phyloP scores from a whole-genome alignment of 1,140 invertebrate species.

The Conopomorpha cramerella region DNA sequence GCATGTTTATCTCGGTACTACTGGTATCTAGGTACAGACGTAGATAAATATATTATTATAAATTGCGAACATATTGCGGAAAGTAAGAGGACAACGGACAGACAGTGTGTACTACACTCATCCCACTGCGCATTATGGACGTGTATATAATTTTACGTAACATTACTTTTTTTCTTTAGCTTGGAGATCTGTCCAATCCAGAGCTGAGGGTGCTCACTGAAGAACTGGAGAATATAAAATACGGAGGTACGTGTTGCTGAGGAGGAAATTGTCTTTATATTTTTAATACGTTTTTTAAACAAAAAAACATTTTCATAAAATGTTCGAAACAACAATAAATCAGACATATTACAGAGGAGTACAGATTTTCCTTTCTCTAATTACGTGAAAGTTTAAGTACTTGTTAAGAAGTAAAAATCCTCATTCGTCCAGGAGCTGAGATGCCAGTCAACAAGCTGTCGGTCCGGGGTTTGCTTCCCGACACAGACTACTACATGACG shows the following conservation, averaged over 20 bases:
- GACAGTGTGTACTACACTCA: too few relatives aligned
- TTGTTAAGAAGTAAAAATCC: background rate
- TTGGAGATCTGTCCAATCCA: conserved; percentile 84
- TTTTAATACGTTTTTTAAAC: too few relatives aligned
- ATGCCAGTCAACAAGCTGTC: conserved; percentile 81
- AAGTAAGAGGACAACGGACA: too few relatives aligned
- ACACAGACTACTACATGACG: conserved; percentile 95
- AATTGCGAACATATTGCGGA: background rate
- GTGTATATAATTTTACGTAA: too few relatives aligned
- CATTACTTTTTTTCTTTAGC: conserved; percentile 68
- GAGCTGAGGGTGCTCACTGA: conserved; percentile 85
- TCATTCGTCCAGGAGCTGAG: conserved; percentile 67
- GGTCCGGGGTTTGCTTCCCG: conserved; percentile 83
- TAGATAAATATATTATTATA: background rate
- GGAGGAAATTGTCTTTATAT: background rate
- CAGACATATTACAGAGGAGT: too few relatives aligned
- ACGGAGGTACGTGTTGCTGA: conserved; percentile 71
- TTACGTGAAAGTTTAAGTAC: too few relatives aligned
- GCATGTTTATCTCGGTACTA: too few relatives aligned
- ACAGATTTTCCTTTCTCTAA: too few relatives aligned
- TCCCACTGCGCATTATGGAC: too few relatives aligned
- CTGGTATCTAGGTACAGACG: too few relatives aligned
- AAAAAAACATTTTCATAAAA: too few relatives aligned
- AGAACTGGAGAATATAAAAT: conserved; percentile 85
- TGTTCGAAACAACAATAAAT: too few relatives aligned